Evolutionary conservation across 2,797 vertebrate species (phyloP).

Genomic region (Rhynchotus rufescens): DNA sequence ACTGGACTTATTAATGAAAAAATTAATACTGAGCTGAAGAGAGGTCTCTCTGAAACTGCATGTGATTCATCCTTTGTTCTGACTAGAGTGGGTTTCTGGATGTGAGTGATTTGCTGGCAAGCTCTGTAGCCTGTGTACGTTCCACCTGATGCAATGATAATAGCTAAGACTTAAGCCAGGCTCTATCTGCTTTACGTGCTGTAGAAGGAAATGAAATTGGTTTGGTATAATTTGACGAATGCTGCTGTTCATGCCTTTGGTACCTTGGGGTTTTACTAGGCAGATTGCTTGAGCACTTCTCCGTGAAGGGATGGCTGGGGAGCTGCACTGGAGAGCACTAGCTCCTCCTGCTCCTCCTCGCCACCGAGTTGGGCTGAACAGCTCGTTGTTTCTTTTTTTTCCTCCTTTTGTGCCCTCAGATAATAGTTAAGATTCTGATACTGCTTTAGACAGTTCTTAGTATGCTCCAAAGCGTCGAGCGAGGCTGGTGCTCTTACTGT

Average conservation of each 20-base stretch:
- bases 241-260: not conserved
- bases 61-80: not conserved
- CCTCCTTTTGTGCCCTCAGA: not conserved
- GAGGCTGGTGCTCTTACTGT: slow-evolving; percentile 19
- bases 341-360: not conserved
- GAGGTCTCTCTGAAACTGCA: not conserved
- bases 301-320: not conserved
- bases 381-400: rapidly evolving
- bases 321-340: not conserved
- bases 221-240: rapidly evolving
- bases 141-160: not conserved
- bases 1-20: not conserved
- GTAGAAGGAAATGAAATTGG: rapidly evolving
- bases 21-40: not conserved
- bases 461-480: slow-evolving; percentile 36
- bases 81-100: not conserved
- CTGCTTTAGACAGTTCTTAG: slow-evolving; percentile 10
- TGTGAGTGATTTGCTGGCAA: not conserved
- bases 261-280: not conserved
- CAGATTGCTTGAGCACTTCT: not conserved
- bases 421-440: not conserved
- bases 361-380: not conserved
- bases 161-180: not conserved
- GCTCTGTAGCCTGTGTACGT: not conserved
- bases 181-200: rapidly evolving